Evolutionary conservation across 2,113 vertebrate species (phyloP), one percentile per base, ranked within the genome.

Genomic region (Brachyhypopomus gauderio): DNA sequence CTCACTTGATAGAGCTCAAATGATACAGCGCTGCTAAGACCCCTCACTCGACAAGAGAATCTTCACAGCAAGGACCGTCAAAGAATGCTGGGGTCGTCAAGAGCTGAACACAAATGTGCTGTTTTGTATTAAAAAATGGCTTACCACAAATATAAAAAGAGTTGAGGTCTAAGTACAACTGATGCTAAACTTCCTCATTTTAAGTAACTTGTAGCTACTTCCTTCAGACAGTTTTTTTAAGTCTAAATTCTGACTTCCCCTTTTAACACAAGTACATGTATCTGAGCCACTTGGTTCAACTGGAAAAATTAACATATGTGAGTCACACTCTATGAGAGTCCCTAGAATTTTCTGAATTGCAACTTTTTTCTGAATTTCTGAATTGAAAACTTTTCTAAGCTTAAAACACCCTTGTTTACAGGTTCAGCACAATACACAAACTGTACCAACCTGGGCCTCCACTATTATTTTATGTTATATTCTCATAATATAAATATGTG

Each of bases 101-200:
- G 19, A 76, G 59, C 3, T 22, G n/a, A 41, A 11, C 60, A 19
- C 19, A 8, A 30, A 66, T 23, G 6, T 8, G 8, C 11, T 36
- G 12, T 60, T 8, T 66, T 41, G 45, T 52, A 12, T 52, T 14
- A 25, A 66, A 69, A 36, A 9, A 45, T 6, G 48, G 72, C 25
- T 41, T 79, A 12, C 70, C 58, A 72, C 17, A 60, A 36, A 36
- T 19, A n/a, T 73, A 45, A 70, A 67, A 75, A 66, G 27, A 27
- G 25, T 16, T 36, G 19, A 67, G 55, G 20, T 81, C 48, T 75
- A 86, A 82, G 69, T 85, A 78, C 79, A 83, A 81, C 77, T 88
- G 73, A 83, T 79, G 59, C 48, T 52, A 56, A 74, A 59, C 86
- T 89, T 89, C 88, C 88, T 89, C 86, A 78, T 88, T 88, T 88